Conservation (phyloP, 2,888 invertebrate genomes). For the Agelastica alni region DNA sequence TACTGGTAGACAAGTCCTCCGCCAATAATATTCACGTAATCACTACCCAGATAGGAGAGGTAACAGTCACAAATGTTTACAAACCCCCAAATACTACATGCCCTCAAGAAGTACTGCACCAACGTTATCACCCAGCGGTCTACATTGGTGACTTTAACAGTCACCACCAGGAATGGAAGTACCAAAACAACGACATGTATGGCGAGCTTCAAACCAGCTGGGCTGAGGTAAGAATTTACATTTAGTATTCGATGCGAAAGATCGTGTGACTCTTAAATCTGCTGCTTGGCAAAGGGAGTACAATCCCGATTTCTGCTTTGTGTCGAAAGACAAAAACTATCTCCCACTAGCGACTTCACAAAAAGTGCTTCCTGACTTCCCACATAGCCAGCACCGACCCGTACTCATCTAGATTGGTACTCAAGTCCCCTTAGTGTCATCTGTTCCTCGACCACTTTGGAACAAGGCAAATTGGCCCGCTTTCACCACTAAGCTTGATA, state of each 20-base stretch:
- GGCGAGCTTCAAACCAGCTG: too few relatives aligned
- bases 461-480: slow-evolving; percentile 24
- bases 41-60: too few relatives aligned
- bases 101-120: background rate
- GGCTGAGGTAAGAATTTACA: too few relatives aligned
- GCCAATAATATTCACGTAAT: too few relatives aligned
- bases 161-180: too few relatives aligned
- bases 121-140: too few relatives aligned
- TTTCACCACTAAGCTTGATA: too few relatives aligned
- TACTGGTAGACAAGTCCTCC: too few relatives aligned
- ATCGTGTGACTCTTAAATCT: background rate
- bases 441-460: background rate
- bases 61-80: too few relatives aligned
- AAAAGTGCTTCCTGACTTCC: background rate
- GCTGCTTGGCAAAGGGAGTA: background rate
- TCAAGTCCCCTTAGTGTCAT: background rate
- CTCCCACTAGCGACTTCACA: background rate
- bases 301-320: too few relatives aligned
- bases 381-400: background rate
- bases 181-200: background rate
- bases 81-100: too few relatives aligned
- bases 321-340: background rate
- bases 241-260: background rate
- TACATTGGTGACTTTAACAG: too few relatives aligned
- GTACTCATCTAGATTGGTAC: background rate